Base-by-base conservation (phyloP, 2,888 invertebrate species). In the Pandemis cinnamomeana region DNA sequence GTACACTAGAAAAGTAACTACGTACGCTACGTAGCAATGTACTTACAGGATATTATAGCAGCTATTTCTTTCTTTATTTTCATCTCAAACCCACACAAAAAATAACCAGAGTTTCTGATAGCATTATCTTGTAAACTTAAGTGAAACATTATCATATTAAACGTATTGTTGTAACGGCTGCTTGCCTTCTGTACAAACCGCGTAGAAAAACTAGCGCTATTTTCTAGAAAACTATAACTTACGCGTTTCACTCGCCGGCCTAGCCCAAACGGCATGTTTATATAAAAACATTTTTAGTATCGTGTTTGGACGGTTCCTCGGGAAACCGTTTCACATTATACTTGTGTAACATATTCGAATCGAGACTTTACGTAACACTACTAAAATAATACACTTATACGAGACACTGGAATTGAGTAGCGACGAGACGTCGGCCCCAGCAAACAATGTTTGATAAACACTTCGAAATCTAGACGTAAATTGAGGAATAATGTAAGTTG, bases 371-470 rank as follows among this genome's bases (percentile, higher is more conserved):
- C 67, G 67, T 53, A 67, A 67, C 53, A 20, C 51, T 6, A 53
- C 67, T 67, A 67, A 67, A 67, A 51, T 67, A 64, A 64, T 27
- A 64, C 53, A 36, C 51, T 11, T 51, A 15, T 10, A 36, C 41
- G 53, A 55, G 15, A 55, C 67, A 13, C 51, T 10, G 15, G 27
- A 41, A 67, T 67, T 53, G 67, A 53, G 67, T 53, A 10, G 48
- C 64, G 51, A 8, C 51, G 7, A 53, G 27, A 41, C 13, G 36
- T 8, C 46, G 51, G 36, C 5, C 8, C 41, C 46, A 7, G 36
- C 48, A 46, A 64, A 67, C 67, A 67, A 67, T 67, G 51, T 53
- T 53, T 27, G 8, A 67, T 53, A 67, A 67, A 67, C 41, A 67
- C 36, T 46, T 36, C 36, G 15, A 64, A 27, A 41, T 36, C 58